A percentile compares a stretch with the other conserved stretches of the same genome.
These are phyloP conservation scores for Xanthia icteritia DNA, from an alignment of 2,888 invertebrate genomes.

Conservation along the genomic window DNA sequence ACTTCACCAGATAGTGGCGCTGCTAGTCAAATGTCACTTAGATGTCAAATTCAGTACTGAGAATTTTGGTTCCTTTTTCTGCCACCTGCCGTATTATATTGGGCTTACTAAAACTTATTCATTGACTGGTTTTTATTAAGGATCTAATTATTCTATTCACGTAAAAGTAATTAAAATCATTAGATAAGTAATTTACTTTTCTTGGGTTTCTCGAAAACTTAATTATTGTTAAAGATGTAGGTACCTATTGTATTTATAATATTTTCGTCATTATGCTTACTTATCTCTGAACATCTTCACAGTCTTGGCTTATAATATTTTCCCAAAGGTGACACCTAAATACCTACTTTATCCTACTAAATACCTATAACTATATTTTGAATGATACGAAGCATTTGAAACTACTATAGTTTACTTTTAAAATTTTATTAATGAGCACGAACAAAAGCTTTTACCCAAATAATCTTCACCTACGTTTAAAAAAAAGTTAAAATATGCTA, in stretches of 20 bases:
- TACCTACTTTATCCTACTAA: not conserved
- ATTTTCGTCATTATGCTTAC: not conserved
- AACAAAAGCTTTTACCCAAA: not conserved
- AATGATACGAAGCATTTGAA: not conserved
- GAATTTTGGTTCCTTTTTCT: constrained; percentile 8
- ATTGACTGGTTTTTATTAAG: constrained; percentile 12
- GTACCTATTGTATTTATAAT: not conserved
- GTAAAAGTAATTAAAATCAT: not conserved
- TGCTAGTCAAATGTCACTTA: not conserved
- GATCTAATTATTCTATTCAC: constrained; percentile 13
- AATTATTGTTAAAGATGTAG: not conserved
- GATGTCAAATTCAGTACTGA: not conserved
- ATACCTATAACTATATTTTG: not conserved
- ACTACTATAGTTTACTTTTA: not conserved
- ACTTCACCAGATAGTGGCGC: not conserved
- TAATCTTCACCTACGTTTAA: not conserved
- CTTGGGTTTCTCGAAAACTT: not conserved
- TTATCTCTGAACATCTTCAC: not conserved
- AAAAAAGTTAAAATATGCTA: not conserved
- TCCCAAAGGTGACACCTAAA: not conserved
- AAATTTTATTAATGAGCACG: not conserved
- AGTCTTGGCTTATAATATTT: not conserved
- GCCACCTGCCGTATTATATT: not conserved
- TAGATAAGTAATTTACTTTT: too few relatives aligned
- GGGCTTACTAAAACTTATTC: not conserved